These are phyloP conservation scores for Tetheella fluctuosa DNA, from an alignment of 2,888 invertebrate genomes.

Conservation along the genomic window DNA sequence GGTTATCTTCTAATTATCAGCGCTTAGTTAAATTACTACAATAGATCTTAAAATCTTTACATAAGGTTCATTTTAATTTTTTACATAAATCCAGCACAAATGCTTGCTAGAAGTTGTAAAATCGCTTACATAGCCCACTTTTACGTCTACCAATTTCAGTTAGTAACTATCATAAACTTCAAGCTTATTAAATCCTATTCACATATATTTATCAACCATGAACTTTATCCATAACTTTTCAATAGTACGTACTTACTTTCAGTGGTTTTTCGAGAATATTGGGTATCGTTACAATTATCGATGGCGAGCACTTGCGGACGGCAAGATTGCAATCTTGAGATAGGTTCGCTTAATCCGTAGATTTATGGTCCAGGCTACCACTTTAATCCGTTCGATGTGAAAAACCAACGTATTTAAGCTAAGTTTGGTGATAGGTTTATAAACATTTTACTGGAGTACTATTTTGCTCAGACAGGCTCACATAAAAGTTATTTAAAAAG, in stretches of 20 bases:
- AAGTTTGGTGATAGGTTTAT: slow-evolving; percentile 26
- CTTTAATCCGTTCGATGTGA: slow-evolving; percentile 68
- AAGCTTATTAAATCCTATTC: neutral
- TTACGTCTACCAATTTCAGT: too few relatives aligned
- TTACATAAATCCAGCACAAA: too few relatives aligned
- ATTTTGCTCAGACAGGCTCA: neutral
- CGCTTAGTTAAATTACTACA: too few relatives aligned
- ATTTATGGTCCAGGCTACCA: slow-evolving; percentile 73
- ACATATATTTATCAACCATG: slow-evolving; percentile 13
- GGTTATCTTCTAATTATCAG: too few relatives aligned
- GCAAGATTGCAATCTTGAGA: slow-evolving; percentile 75
- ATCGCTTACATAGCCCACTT: too few relatives aligned
- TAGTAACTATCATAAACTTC: too few relatives aligned
- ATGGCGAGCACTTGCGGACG: slow-evolving; percentile 62
- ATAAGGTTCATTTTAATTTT: too few relatives aligned
- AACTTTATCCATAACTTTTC: slow-evolving; percentile 41
- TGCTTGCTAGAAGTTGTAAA: too few relatives aligned
- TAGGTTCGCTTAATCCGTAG: slow-evolving; percentile 77
- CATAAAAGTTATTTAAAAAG: neutral
- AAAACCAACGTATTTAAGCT: slow-evolving; percentile 50
- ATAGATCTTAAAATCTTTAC: too few relatives aligned
- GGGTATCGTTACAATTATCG: slow-evolving; percentile 77
- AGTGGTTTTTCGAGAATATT: slow-evolving; percentile 60
- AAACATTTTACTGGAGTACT: slow-evolving; percentile 14
- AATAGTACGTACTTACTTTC: slow-evolving; percentile 42